Conservation (phyloP, 2,113 vertebrate species). For the Lophotis ruficrista region DNA sequence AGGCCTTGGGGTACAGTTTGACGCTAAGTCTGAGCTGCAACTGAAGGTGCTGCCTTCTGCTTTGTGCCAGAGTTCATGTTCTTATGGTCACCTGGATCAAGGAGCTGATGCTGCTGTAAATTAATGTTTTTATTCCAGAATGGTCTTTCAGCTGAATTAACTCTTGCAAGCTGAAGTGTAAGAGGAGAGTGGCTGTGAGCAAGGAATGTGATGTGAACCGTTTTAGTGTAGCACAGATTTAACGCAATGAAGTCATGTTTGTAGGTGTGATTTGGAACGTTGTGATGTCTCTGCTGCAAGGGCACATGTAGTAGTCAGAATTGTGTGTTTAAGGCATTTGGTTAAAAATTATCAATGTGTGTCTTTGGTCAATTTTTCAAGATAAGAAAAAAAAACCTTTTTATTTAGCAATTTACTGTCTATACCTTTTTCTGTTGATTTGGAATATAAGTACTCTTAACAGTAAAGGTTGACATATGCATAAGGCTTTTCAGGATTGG, state of each 20-base stretch:
- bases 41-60: background rate
- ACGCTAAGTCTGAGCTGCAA: background rate
- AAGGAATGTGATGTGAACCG: background rate
- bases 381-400: background rate
- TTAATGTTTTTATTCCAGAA: background rate
- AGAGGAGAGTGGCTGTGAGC: background rate
- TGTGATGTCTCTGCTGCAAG: background rate
- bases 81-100: background rate
- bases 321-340: background rate
- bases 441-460: background rate
- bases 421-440: background rate
- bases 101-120: background rate
- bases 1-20: background rate
- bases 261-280: background rate
- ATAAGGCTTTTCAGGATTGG: accelerated
- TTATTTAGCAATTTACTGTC: background rate
- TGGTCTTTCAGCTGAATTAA: background rate
- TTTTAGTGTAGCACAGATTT: background rate
- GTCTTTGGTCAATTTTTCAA: background rate
- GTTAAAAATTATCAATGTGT: background rate
- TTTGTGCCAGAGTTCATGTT: background rate
- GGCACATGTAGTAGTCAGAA: background rate
- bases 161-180: background rate
- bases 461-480: background rate
- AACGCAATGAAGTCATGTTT: background rate